Evolutionary conservation across 2,797 vertebrate species (phyloP).

Genomic region (Pseudomugil tenellus): DNA sequence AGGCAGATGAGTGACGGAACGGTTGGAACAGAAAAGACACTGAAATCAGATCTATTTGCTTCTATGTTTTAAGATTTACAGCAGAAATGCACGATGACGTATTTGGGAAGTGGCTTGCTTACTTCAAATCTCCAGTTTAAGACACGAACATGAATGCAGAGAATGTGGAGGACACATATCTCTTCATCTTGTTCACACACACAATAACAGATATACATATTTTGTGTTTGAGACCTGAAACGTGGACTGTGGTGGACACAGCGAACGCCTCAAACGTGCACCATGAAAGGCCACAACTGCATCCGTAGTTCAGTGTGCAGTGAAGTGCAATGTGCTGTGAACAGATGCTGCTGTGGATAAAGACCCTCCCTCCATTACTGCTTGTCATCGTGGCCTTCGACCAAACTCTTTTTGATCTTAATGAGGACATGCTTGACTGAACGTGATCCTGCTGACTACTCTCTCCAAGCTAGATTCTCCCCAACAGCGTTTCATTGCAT

Average conservation of each 20-base stretch:
- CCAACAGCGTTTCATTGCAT: background rate
- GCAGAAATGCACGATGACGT: too few relatives aligned
- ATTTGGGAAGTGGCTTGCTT: too few relatives aligned
- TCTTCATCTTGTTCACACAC: background rate
- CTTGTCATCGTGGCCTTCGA: slow-evolving; percentile 17
- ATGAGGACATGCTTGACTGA: slow-evolving; percentile 34
- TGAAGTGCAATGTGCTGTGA: slow-evolving; percentile 58
- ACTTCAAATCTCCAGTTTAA: too few relatives aligned
- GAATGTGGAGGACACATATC: background rate
- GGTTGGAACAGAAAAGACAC: too few relatives aligned
- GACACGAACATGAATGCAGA: background rate
- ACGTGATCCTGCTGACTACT: background rate
- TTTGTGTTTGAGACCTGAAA: background rate
- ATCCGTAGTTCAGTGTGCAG: slow-evolving; percentile 46
- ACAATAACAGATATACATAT: background rate
- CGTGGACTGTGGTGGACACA: background rate
- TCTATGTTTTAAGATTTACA: too few relatives aligned
- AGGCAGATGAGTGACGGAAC: too few relatives aligned
- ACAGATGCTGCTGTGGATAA: slow-evolving; percentile 66
- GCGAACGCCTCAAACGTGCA: slow-evolving; percentile 15
- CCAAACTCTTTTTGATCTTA: slow-evolving; percentile 55
- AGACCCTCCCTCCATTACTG: slow-evolving; percentile 50
- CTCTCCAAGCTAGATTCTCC: background rate
- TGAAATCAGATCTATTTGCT: too few relatives aligned
- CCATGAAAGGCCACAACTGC: slow-evolving; percentile 21